Evolutionary conservation across 2,797 vertebrate species (phyloP).

Genomic region (Prunella strophiata): DNA sequence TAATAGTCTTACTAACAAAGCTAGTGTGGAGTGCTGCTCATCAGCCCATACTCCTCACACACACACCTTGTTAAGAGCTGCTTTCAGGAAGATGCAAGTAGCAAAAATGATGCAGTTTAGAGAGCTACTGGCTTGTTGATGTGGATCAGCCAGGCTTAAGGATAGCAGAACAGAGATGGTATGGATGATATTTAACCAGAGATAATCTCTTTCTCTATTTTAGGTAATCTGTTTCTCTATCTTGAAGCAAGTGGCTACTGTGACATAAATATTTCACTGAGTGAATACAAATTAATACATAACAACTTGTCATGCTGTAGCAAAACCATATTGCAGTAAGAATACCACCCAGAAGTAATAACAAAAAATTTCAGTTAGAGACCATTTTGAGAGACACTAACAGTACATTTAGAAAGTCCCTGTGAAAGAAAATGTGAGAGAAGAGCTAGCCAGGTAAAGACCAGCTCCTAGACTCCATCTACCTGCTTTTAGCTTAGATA

Average conservation of each 20-base stretch:
- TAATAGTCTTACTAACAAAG: not conserved
- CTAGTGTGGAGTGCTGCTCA: not conserved
- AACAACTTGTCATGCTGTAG: not conserved
- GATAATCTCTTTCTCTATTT: not conserved
- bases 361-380: not conserved
- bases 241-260: not conserved
- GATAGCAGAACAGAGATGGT: not conserved
- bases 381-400: not conserved
- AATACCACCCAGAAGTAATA: not conserved
- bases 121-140: not conserved
- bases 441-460: not conserved
- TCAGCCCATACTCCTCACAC: not conserved
- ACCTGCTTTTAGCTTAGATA: not conserved
- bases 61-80: not conserved
- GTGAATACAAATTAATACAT: not conserved
- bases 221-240: not conserved
- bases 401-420: not conserved
- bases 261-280: not conserved
- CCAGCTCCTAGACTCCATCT: not conserved
- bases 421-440: not conserved
- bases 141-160: not conserved
- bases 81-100: not conserved
- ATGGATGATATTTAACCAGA: not conserved
- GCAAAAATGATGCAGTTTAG: not conserved
- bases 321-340: not conserved